Percentiles rank a stretch among this genome's conserved stretches.
Evolutionary conservation across 1,140 invertebrate genomes (phyloP).

Genomic region (Sycobia sp.): DNA sequence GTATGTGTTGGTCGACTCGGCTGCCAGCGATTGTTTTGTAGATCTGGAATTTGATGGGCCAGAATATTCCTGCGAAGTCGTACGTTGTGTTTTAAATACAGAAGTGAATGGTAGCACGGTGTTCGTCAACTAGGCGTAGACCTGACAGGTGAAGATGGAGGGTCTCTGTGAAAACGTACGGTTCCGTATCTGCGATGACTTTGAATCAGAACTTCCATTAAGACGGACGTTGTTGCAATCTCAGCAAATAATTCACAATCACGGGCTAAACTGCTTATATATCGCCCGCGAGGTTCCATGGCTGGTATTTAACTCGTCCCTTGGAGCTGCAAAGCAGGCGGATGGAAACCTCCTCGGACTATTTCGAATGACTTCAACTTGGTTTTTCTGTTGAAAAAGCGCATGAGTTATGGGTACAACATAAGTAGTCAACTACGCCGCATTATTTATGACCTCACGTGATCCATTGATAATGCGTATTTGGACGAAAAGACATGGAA

Average conservation of each 20-base stretch:
- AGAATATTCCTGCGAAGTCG: neutral
- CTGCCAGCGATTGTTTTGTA: neutral
- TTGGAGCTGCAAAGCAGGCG: neutral
- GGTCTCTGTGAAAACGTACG: neutral
- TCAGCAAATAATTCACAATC: slow-evolving; percentile 1
- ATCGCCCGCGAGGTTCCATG: neutral
- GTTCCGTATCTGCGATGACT: neutral
- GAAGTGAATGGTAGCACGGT: neutral
- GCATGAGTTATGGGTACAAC: neutral
- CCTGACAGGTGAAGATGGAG: neutral
- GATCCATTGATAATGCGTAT: neutral
- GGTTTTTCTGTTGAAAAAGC: neutral
- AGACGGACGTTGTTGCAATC: neutral
- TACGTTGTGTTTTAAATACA: neutral
- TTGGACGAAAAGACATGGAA: neutral
- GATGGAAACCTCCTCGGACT: neutral
- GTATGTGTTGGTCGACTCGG: neutral
- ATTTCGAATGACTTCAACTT: neutral
- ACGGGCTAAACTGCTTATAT: neutral
- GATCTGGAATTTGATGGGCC: neutral
- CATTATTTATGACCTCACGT: neutral
- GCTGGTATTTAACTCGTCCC: neutral
- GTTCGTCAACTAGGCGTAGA: neutral
- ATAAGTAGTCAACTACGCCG: slow-evolving; percentile 3
- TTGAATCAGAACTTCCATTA: neutral